Base-by-base conservation (phyloP, 2,113 vertebrate species). In the Apodemus speciosus region DNA sequence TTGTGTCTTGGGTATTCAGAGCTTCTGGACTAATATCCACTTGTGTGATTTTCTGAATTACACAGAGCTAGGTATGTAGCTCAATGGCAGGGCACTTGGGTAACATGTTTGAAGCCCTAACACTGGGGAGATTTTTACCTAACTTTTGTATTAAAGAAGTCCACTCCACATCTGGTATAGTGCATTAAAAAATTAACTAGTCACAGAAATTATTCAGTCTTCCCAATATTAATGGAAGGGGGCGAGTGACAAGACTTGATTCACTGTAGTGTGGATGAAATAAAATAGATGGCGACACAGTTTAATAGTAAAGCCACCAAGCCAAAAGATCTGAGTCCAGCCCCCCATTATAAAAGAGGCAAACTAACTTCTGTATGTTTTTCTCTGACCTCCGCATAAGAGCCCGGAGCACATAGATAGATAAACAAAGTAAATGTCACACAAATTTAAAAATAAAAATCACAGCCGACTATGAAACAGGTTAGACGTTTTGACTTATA, bases 181-280 rank as follows among this genome's bases (percentile, higher is more conserved):
- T 90, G 1, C 40, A 85, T 43, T 62, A 58, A 76, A 75, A 96
- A 79, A 32, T 62, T 94, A 86, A 69, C 27, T 32, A 89, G 27
- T 87, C 80, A 91, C 40, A 79, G 35, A 87, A 84, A 75, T 75
- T 91, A 58, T 94, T 71, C 68, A 40, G 16, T 75, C 51, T 95
- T 84, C 69, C 56, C 16, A 75, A 71, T 60, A 35, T n/a, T 75
- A 91, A 58, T 35, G 51, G 84, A 64, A 91, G 21, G 56, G 75
- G 16, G 18, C 66, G 75, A 9, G 30, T 90, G 66, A 56, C 30
- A 69, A 79, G n/a, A 68, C 14, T 23, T n/a, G n/a, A n/a, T n/a
- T n/a, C n/a, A n/a, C n/a, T n/a, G n/a, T n/a, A n/a, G n/a, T n/a
- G n/a, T n/a, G n/a, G n/a, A n/a, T n/a, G n/a, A n/a, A n/a, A n/a